A percentile compares a stretch with the other conserved stretches of the same genome.
Evolutionary conservation across 2,797 vertebrate genomes (phyloP).

Genomic region (Percopsis omiscomaycus): DNA sequence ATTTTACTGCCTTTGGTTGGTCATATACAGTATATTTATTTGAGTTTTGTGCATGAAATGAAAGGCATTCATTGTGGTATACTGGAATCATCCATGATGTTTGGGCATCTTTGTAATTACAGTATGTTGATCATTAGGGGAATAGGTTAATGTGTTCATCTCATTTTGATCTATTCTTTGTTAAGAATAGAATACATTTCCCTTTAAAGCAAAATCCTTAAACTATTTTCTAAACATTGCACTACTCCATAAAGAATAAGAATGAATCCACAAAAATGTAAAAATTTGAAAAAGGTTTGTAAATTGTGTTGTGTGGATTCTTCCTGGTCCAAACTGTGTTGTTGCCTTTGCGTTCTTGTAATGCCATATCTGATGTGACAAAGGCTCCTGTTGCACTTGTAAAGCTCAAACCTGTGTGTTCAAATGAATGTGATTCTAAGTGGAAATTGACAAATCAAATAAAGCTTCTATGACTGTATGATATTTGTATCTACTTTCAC

Average conservation of each 20-base stretch:
- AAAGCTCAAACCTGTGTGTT: constrained; percentile 55
- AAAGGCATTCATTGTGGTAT: not conserved
- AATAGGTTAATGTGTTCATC: constrained; percentile 8
- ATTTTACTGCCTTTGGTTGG: constrained; percentile 36
- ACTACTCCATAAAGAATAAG: constrained; percentile 28
- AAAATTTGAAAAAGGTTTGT: constrained; percentile 43
- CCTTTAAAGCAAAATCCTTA: constrained; percentile 36
- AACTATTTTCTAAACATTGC: constrained; percentile 37
- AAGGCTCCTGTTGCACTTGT: constrained; percentile 67
- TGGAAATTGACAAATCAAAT: constrained; percentile 67
- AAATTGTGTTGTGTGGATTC: constrained; percentile 58
- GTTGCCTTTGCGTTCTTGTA: constrained; percentile 55
- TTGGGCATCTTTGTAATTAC: constrained; percentile 14
- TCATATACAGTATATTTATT: constrained; percentile 1
- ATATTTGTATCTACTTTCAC: not conserved
- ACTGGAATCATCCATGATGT: constrained; percentile 18
- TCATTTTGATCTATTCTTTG: constrained; percentile 34
- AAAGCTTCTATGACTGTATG: constrained; percentile 64
- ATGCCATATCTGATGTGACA: constrained; percentile 48
- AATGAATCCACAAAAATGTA: constrained; percentile 31
- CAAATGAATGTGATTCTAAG: constrained; percentile 63
- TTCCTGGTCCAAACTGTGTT: constrained; percentile 61
- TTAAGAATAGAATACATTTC: constrained; percentile 10
- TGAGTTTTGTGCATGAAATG: constrained; percentile 41
- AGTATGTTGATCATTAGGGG: not conserved